Evolutionary conservation across 2,888 invertebrate species (phyloP), one percentile per base, ranked within the genome.

Genomic region (Macroteleia sp.): DNA sequence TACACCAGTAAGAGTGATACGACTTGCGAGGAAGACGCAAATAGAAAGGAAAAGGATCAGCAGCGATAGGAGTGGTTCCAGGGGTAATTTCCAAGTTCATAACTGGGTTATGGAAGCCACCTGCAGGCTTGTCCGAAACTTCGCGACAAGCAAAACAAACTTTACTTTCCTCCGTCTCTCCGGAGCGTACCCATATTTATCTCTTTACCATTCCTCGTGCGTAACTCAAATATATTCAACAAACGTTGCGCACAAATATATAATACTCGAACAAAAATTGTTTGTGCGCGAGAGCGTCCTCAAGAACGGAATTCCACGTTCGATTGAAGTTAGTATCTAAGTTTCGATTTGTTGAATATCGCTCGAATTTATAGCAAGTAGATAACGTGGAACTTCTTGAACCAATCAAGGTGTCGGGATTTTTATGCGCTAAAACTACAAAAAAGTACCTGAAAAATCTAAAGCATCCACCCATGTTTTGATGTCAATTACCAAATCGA

Each of bases 51-150:
- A 66, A 59, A 34, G 12, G 42, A 20, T 5, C 34, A 28, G 36
- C n/a, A 10, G 14, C 19, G 30, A 17, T 32, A 22, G 22, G 56
- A 36, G 44, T 22, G 14, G 36, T 28, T 36, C 17, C 36, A 22
- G 48, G 64, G 66, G 44, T 36, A 64, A 74, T 74, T 59, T 52
- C 48, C 59, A 59, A 74, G 52, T 74, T 74, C 74, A 74, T 74
- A 74, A 74, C 74, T 74, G 61, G 67, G 74, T 74, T 74, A 74
- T 14, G 39, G 46, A 52, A 66, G 74, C 52, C 74, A 74, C 67
- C 74, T 74, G 74, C 74, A 67, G 39, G 54, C 74, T 74, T 52
- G 59, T 74, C 59, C 57, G 59, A 59, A 74, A 74, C 66, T 74
- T 74, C 20, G 9, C 50, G 67, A 61, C 66, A 57, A 64, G 59